Percentiles rank a stretch among this genome's conserved stretches.
Conservation (phyloP, 2,113 vertebrate genomes). For the Entelurus aequoreus region DNA sequence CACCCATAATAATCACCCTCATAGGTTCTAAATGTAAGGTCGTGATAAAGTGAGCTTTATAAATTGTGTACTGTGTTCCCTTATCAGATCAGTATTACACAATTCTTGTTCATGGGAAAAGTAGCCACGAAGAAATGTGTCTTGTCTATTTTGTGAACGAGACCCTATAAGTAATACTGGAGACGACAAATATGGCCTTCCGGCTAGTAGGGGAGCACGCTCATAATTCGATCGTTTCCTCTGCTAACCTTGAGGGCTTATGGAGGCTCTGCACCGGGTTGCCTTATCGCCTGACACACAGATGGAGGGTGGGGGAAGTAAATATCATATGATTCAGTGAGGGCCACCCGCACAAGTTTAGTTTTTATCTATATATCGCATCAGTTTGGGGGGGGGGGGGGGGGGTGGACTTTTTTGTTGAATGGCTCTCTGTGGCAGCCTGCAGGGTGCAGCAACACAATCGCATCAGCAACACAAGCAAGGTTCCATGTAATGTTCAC, state of each 20-base stretch:
- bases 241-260: slow-evolving; percentile 4
- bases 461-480: slow-evolving; percentile 14
- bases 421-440: slow-evolving; percentile 55
- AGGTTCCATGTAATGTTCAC: not conserved
- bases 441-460: slow-evolving; percentile 40
- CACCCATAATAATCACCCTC: too few relatives aligned
- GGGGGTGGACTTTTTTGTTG: slow-evolving; percentile 31
- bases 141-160: too few relatives aligned
- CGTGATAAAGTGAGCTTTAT: too few relatives aligned
- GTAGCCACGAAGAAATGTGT: too few relatives aligned
- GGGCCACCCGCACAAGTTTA: slow-evolving; percentile 25
- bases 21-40: too few relatives aligned
- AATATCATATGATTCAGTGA: slow-evolving; percentile 47
- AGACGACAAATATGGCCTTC: not conserved
- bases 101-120: too few relatives aligned
- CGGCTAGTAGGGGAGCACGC: slow-evolving; percentile 16
- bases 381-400: slow-evolving; percentile 37
- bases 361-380: slow-evolving; percentile 53
- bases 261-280: not conserved
- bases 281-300: slow-evolving; percentile 24
- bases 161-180: not conserved
- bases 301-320: slow-evolving; percentile 7
- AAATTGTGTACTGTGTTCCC: too few relatives aligned
- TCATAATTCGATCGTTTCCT: slow-evolving; percentile 15
- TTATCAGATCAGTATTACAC: too few relatives aligned